Evolutionary conservation across 2,888 invertebrate genomes (phyloP).

Genomic region (Lepidonotus clava): DNA sequence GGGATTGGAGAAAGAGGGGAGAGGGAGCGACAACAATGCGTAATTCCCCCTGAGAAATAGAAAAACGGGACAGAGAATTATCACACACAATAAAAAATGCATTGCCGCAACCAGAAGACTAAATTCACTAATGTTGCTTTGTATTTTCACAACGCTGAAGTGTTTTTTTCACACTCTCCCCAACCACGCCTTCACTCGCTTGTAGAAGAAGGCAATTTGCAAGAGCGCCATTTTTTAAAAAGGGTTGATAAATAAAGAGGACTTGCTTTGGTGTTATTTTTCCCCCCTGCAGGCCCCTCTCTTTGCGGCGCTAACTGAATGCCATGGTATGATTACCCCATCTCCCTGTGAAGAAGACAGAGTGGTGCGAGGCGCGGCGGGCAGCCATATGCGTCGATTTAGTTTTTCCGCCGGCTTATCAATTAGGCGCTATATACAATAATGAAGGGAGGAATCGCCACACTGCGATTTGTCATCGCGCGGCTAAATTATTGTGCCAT

Average conservation of each 20-base stretch:
- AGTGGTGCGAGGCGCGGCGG: not conserved
- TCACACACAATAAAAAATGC: not conserved
- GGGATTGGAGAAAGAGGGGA: not conserved
- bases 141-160: not conserved
- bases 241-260: slow-evolving; percentile 47
- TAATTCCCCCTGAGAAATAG: not conserved
- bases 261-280: slow-evolving; percentile 21
- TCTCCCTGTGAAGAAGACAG: not conserved
- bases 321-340: not conserved
- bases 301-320: not conserved
- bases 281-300: not conserved
- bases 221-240: not conserved
- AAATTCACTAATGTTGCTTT: slow-evolving; percentile 42
- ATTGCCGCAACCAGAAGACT: slow-evolving; percentile 9
- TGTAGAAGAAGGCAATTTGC: slow-evolving; percentile 43
- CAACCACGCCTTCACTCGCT: slow-evolving; percentile 1
- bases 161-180: no score
- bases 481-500: slow-evolving; percentile 50
- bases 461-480: slow-evolving; percentile 4
- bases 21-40: not conserved
- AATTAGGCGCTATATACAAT: slow-evolving; percentile 46
- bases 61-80: no score
- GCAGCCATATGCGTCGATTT: slow-evolving; percentile 34
- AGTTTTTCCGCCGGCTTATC: slow-evolving; percentile 20
- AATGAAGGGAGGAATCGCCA: slow-evolving; percentile 28